A percentile compares a stretch with the other conserved stretches of the same genome.
Conservation (phyloP, 2,113 vertebrate genomes). For the Apeltes quadracus region DNA sequence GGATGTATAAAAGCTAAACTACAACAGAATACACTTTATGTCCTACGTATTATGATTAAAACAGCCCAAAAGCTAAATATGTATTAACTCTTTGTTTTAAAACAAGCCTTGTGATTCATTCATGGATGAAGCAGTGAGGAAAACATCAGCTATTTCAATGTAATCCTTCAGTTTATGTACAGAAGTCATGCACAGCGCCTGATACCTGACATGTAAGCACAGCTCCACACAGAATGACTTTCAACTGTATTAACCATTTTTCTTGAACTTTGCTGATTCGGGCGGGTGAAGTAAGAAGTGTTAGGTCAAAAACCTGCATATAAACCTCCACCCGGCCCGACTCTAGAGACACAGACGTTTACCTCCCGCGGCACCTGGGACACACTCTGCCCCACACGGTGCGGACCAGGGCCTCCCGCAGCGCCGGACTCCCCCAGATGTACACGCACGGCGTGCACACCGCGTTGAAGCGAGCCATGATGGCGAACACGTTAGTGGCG, state of each 20-base stretch:
- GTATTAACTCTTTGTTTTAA: background rate
- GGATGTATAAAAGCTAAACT: background rate
- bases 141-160: too few species aligned
- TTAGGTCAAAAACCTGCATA: too few species aligned
- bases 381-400: slow-evolving; percentile 65
- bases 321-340: too few species aligned
- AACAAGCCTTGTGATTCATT: too few species aligned
- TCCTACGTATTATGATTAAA: background rate
- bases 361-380: slow-evolving; percentile 48
- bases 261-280: too few species aligned
- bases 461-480: slow-evolving; percentile 73
- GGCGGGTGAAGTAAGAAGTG: too few species aligned
- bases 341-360: background rate
- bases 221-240: too few species aligned
- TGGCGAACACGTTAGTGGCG: slow-evolving; percentile 72
- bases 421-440: slow-evolving; percentile 73
- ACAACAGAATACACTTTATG: background rate
- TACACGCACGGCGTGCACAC: slow-evolving; percentile 73
- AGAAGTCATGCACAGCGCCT: too few species aligned
- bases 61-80: background rate
- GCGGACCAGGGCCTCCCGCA: slow-evolving; percentile 57
- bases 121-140: too few species aligned
- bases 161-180: too few species aligned
- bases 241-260: too few species aligned
- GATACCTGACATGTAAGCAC: too few species aligned